Conservation (phyloP, 2,797 vertebrate species). For the Uromys caudimaculatus region DNA sequence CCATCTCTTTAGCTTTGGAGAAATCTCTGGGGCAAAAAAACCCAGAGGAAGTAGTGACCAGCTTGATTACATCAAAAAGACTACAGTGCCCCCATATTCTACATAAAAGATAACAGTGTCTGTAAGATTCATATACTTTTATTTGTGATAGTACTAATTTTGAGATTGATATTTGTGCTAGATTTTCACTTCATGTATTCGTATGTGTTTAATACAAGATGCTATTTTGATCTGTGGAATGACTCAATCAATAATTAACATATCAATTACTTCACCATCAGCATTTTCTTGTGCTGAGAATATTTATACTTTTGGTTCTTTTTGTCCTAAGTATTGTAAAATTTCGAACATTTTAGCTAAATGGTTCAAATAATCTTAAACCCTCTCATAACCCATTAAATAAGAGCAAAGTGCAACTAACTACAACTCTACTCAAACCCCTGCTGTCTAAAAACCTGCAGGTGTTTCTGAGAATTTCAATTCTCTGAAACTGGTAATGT, state of each 20-base stretch:
- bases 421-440: neutral
- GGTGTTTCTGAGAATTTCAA: neutral
- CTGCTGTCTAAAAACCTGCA: neutral
- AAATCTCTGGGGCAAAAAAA: neutral
- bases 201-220: neutral
- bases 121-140: neutral
- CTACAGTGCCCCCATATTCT: neutral
- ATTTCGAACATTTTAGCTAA: slow-evolving; percentile 26
- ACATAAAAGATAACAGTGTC: neutral
- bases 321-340: neutral
- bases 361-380: neutral
- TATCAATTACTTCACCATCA: neutral
- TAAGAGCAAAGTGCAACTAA: neutral
- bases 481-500: slow-evolving; percentile 43
- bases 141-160: slow-evolving; percentile 30
- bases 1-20: neutral
- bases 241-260: neutral
- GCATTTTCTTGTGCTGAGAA: neutral
- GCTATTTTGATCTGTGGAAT: neutral
- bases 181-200: neutral
- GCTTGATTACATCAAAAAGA: neutral
- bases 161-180: neutral
- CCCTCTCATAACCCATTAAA: neutral
- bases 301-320: neutral
- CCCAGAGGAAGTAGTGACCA: neutral